Evolutionary conservation across 2,888 invertebrate genomes (phyloP), one percentile per base, ranked within the genome.

Genomic region (Lepidonotus clava): DNA sequence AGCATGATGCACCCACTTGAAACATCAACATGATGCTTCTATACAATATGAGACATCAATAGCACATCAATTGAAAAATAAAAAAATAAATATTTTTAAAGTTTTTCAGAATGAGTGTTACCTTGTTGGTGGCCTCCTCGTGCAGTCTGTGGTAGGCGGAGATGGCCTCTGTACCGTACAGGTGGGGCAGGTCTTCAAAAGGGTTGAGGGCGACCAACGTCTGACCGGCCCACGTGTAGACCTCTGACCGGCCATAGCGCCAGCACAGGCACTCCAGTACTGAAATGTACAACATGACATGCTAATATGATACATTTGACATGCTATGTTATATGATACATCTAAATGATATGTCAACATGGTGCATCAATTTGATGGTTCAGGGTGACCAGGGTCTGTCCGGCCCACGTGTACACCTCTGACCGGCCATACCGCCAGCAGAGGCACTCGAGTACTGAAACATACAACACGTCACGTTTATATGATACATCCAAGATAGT

Each of bases 171-270:
- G 85, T 38, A 28, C 88, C 89, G 87, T 93, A 93, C 0, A 92
- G 89, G 24, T 90, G 77, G 2, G 88, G 87, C 6, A 92, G 86
- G 28, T 89, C 88, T 66, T 89, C 89, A 89, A 91, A 93, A 4
- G 93, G 93, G 87, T 93, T 93, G 18, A 92, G 89, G 36, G 92
- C 92, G 2, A 93, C 89, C 36, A 93, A 87, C 0, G 91, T 92
- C 46, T 88, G 89, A 8, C 93, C 92, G 38, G 92, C 92, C 36
- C 87, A 80, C 0, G 92, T 93, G 90, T 93, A 93, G 87, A 91
- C 90, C 41, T 71, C 34, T 46, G 89, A 89, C 0, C 38, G 38
- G 2, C 56, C 40, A 88, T 90, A 92, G 61, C 93, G 87, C 84
- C 87, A 83, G 40, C 89, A 80, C 46, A 93, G 88, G 84, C 93